Evolutionary conservation across 2,888 invertebrate genomes (phyloP), one percentile per base, ranked within the genome.

Genomic region (Microchrysa polita): DNA sequence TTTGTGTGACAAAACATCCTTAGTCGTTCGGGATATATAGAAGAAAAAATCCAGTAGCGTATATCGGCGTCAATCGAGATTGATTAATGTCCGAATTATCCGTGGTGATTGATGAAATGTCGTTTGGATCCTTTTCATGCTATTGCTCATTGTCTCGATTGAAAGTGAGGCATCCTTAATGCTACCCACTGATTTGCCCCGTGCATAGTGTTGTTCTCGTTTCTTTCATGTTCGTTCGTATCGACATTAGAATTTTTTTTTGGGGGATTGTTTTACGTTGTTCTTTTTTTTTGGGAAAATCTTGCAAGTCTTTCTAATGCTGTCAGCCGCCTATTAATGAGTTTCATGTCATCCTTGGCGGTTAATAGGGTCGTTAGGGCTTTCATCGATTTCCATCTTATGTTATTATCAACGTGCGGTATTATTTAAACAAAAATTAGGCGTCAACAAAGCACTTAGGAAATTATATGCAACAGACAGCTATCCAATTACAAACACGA

Each of bases 51-150:
- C 34, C 7, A 34, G 27, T 55, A 34, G 34, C 34, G 55, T 53
- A 67, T 48, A 72, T 69, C 57, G 67, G 20, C 63, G 71, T 72
- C 63, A 74, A 78, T 78, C 78, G 75, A 78, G 78, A 78, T 78
- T 78, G 78, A 78, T 78, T 77, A 78, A 78, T 78, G 77, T 77
- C 77, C 78, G 77, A 78, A 78, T 78, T 78, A 78, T 78, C 77
- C 77, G 69, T 76, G 75, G 78, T 78, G 78, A 78, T 78, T 78
- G 78, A 78, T 78, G 78, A 78, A 78, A 78, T 75, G 77, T 78
- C 78, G 76, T 76, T 76, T 77, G 74, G 76, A 74, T 75, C 76
- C 78, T 77, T 77, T 76, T 73, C 77, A 73, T 73, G 76, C 63
- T 60, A 73, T 76, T 76, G 69, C 48, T 69, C 61, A 61, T 61